Percentiles rank a stretch among this genome's conserved stretches.
Evolutionary conservation across 2,113 vertebrate species (phyloP).

Genomic region (Sigmodon hispidus): DNA sequence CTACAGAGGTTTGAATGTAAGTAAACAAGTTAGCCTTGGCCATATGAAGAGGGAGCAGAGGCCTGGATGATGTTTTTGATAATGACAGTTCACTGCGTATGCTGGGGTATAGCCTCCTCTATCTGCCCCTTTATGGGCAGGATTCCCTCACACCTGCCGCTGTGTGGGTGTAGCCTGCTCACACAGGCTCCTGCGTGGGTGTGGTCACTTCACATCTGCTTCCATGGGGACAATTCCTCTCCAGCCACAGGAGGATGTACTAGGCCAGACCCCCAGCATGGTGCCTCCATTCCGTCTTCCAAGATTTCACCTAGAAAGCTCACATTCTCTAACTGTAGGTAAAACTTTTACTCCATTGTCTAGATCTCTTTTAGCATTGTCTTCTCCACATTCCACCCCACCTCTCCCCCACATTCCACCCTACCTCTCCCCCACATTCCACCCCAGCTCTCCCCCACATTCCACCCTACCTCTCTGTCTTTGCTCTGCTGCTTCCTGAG

Average conservation of each 20-base stretch:
- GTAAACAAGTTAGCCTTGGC: neutral
- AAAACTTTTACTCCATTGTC: neutral
- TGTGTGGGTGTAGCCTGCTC: neutral
- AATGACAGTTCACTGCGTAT: neutral
- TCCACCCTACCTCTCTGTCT: neutral
- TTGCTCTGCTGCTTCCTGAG: neutral
- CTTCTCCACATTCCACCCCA: too few relatives aligned
- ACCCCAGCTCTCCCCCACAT: neutral
- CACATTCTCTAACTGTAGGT: conserved; percentile 11
- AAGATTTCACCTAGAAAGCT: neutral
- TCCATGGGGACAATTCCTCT: neutral
- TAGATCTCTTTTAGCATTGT: neutral
- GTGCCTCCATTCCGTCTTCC: neutral
- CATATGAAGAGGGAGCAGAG: neutral
- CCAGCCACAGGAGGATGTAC: neutral
- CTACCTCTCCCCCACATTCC: neutral
- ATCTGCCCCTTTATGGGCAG: neutral
- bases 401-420: neutral
- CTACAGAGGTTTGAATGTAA: neutral
- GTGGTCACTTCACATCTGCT: neutral
- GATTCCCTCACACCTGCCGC: neutral
- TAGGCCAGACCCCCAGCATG: neutral
- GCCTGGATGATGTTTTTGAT: neutral
- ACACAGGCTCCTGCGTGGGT: neutral
- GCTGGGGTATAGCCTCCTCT: too few relatives aligned